These are phyloP conservation scores for Numida meleagris DNA, from an alignment of 2,113 vertebrate genomes.

Conservation along the genomic window DNA sequence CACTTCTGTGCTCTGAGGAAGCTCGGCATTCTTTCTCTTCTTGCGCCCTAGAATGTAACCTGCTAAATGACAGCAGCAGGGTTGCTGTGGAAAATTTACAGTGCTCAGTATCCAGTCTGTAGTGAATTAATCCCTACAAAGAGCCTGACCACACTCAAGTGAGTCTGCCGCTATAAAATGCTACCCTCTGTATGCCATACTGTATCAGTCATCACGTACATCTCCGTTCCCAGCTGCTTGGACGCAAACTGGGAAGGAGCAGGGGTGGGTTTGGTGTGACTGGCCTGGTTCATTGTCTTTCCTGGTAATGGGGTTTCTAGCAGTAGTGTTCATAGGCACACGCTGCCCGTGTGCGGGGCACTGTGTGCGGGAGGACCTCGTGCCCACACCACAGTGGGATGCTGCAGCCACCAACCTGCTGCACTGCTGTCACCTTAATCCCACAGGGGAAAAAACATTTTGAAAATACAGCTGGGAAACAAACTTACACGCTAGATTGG, in stretches of 20 bases:
- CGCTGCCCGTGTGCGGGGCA: too few relatives aligned
- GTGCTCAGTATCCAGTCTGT: not conserved
- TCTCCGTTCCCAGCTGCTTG: not conserved
- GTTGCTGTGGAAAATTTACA: not conserved
- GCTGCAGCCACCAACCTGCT: not conserved
- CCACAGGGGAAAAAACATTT: too few relatives aligned
- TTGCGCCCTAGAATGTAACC: not conserved
- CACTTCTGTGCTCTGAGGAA: not conserved
- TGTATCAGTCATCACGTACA: not conserved
- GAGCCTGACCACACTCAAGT: too few relatives aligned
- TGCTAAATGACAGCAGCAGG: not conserved
- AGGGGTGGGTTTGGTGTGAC: not conserved
- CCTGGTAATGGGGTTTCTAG: not conserved
- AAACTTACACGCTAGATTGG: not conserved
- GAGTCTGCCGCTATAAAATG: too few relatives aligned
- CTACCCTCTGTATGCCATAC: not conserved
- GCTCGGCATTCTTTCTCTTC: not conserved
- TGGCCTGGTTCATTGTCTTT: accelerated
- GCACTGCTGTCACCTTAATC: not conserved
- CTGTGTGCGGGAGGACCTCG: too few relatives aligned
- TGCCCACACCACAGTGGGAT: not conserved
- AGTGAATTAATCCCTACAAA: not conserved
- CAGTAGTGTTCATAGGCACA: not conserved
- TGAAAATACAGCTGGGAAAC: not conserved
- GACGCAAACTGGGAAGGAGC: not conserved